Evolutionary conservation across 1,140 invertebrate species (phyloP).

Genomic region (Hylaeus volcanicus): DNA sequence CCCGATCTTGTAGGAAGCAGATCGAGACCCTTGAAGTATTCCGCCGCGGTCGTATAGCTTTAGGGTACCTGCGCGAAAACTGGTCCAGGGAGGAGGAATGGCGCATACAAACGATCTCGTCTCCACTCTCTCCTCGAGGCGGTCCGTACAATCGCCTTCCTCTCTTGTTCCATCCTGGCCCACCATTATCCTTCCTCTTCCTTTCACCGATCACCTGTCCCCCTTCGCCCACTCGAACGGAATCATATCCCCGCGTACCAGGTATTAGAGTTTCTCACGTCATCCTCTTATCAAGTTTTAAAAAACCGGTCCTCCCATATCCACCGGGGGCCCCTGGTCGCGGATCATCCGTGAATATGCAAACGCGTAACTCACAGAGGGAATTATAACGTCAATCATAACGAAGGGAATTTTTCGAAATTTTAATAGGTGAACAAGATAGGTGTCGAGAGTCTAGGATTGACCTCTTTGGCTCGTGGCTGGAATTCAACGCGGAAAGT

Average conservation of each 20-base stretch:
- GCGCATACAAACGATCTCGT: conserved; percentile 64
- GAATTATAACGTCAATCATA: too few relatives aligned
- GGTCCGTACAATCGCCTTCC: conserved; percentile 14
- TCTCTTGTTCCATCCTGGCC: conserved; percentile 30
- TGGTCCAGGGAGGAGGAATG: conserved; percentile 65
- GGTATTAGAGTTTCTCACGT: conserved; percentile 71
- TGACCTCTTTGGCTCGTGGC: too few relatives aligned
- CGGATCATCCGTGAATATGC: conserved; percentile 20
- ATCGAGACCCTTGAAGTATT: conserved; percentile 57
- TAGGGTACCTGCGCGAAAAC: conserved; percentile 65
- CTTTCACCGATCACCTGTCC: conserved; percentile 44
- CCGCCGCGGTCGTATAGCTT: conserved; percentile 55
- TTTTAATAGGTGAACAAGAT: too few relatives aligned
- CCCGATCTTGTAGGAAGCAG: conserved; percentile 41
- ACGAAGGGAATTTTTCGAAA: too few relatives aligned
- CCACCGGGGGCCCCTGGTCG: neutral
- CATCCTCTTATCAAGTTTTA: conserved; percentile 69
- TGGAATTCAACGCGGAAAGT: too few relatives aligned
- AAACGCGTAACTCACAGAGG: neutral
- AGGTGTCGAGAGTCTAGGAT: too few relatives aligned
- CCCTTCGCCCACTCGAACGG: conserved; percentile 33
- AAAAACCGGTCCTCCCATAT: conserved; percentile 56
- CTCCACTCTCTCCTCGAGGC: conserved; percentile 52
- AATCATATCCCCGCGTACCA: conserved; percentile 52
- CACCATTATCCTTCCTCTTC: conserved; percentile 56